Conservation (phyloP, 2,113 vertebrate genomes). For the Pachypanchax playfairii region DNA sequence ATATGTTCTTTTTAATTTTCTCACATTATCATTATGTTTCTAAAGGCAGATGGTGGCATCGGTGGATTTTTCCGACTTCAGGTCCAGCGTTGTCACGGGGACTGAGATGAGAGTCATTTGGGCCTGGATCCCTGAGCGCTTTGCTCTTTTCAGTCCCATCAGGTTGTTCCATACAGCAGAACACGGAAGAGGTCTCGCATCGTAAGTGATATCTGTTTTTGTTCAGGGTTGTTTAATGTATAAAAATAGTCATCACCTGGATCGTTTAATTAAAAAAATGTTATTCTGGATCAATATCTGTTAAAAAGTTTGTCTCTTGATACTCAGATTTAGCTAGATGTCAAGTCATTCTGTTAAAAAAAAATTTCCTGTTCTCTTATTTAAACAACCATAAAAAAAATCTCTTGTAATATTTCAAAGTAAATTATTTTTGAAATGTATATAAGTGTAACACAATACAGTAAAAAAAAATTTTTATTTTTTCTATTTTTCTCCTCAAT, state of each 20-base stretch:
- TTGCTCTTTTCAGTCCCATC: conserved; percentile 84
- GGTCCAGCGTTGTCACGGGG: conserved; percentile 79
- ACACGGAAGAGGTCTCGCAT: conserved; percentile 81
- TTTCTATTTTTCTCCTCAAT: conserved; percentile 4
- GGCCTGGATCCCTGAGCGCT: conserved; percentile 91
- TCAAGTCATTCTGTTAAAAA: no score
- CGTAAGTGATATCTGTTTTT: conserved; percentile 69
- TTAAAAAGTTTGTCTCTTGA: neutral
- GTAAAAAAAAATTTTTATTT: no score
- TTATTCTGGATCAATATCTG: conserved; percentile 9
- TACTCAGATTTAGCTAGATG: no score
- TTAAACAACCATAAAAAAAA: neutral
- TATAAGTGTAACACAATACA: neutral
- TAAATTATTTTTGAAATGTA: neutral
- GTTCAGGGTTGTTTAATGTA: no score
- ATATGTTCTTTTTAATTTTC: neutral
- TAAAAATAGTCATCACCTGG: neutral
- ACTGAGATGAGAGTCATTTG: conserved; percentile 88
- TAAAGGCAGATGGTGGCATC: conserved; percentile 79
- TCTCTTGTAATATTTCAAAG: neutral
- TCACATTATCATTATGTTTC: neutral
- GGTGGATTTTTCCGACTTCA: conserved; percentile 81
- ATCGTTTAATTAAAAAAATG: neutral
- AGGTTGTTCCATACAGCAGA: conserved; percentile 81
- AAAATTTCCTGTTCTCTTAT: neutral